Evolutionary conservation across 1,140 invertebrate species (phyloP), one percentile per base, ranked within the genome.

Genomic region (Pseudomyrmex gracilis): DNA sequence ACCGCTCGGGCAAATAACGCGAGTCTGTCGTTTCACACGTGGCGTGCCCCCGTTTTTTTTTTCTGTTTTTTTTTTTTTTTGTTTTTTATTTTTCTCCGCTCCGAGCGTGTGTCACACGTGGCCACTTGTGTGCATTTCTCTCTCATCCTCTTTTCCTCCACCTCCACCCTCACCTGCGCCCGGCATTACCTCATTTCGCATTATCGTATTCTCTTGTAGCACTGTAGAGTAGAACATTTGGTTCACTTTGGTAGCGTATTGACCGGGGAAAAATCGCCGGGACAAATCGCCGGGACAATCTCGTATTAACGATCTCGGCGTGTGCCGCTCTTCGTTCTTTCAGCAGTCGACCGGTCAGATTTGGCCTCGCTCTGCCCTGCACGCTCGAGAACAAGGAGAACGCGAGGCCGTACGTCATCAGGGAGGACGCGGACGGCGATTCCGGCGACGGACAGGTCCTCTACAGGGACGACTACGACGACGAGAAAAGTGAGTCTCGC

Each of bases 351-450:
- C 97, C 97, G 77, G 96, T 97, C 89, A 96, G 97, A 91, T 97
- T 97, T 92, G 96, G 96, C 60, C 93, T 97, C 64, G 94, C 96
- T 47, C 93, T 97, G 84, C 96, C 97, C 55, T 96, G 96, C 93
- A 96, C 96, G 8, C 91, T 97, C 90, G 97, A 98, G 92, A 98
- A 98, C 94, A 98, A 98, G 93, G 97, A 98, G 94, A 98, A 98
- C 90, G 95, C 97, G 24, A 95, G 97, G 83, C 97, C 97, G n/a
- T 97, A 96, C 94, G 94, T 96, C 67, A 96, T 96, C 89, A 94
- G 96, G 61, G 95, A 96, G 89, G 96, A 96, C 85, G 94, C 94
- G 82, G 96, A 96, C 86, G 95, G 95, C 83, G 95, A 95, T 76
- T 94, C 95, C 51, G 94, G 94, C 22, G 96, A 97, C 88, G 96